phyloP scores from a whole-genome alignment of 2,113 vertebrate genomes.

The Chiloscyllium plagiosum region DNA sequence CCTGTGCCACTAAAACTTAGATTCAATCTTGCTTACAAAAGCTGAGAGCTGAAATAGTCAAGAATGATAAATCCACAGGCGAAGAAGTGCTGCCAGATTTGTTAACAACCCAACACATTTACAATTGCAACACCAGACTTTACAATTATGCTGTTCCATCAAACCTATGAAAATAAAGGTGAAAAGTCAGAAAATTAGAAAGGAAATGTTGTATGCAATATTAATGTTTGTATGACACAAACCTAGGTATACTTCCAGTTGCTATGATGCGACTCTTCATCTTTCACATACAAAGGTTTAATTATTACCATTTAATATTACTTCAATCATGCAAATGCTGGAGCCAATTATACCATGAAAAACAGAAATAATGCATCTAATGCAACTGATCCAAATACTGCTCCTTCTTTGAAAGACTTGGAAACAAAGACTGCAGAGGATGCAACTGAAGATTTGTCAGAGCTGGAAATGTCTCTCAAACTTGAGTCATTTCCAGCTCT shows the following conservation, averaged over 20 bases:
- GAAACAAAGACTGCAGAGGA: neutral
- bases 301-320: neutral
- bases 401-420: neutral
- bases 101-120: neutral
- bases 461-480: neutral
- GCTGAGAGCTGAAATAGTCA: neutral
- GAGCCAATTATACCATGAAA: neutral
- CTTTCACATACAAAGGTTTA: neutral
- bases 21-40: neutral
- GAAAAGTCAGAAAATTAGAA: neutral
- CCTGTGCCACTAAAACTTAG: neutral
- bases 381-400: neutral
- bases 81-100: neutral
- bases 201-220: neutral
- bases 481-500: neutral
- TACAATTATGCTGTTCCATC: neutral
- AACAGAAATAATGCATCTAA: neutral
- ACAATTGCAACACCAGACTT: neutral
- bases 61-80: neutral
- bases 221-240: neutral
- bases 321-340: neutral
- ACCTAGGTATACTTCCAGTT: neutral
- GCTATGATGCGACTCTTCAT: neutral
- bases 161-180: neutral
- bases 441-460: neutral